These are phyloP conservation scores for Tetraneura akinire DNA, from an alignment of 1,140 invertebrate genomes.

Conservation along the genomic window DNA sequence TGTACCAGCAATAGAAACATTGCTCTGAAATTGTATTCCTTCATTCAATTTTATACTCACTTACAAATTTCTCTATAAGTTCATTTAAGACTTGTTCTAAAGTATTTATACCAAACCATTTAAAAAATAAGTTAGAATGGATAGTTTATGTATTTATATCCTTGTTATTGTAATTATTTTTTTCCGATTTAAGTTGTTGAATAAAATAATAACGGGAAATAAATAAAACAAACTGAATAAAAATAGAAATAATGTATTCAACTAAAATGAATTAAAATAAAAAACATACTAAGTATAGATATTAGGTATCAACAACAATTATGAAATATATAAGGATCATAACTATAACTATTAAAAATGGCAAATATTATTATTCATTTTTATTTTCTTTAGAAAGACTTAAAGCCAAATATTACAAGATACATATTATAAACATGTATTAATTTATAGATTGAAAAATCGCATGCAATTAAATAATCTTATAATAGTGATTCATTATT, in stretches of 20 bases:
- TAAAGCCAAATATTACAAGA: too few species aligned
- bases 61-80: neutral
- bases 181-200: neutral
- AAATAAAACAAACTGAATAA: neutral
- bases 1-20: slow-evolving; percentile 49
- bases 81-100: slow-evolving; percentile 7
- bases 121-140: neutral
- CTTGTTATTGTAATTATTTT: neutral
- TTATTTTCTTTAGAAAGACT: too few species aligned
- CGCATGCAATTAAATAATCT: too few species aligned
- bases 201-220: neutral
- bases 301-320: too few species aligned
- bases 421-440: too few species aligned
- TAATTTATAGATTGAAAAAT: too few species aligned
- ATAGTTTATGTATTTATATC: neutral
- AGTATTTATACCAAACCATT: slow-evolving; percentile 4
- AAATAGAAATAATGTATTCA: neutral
- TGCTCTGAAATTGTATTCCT: slow-evolving; percentile 40
- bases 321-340: too few species aligned
- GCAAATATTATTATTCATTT: too few species aligned
- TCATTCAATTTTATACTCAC: slow-evolving; percentile 18
- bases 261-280: too few species aligned
- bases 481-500: too few species aligned
- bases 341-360: too few species aligned
- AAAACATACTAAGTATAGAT: too few species aligned